These are phyloP conservation scores for Pimpla rufipes DNA, from an alignment of 2,888 invertebrate genomes.

Conservation along the genomic window DNA sequence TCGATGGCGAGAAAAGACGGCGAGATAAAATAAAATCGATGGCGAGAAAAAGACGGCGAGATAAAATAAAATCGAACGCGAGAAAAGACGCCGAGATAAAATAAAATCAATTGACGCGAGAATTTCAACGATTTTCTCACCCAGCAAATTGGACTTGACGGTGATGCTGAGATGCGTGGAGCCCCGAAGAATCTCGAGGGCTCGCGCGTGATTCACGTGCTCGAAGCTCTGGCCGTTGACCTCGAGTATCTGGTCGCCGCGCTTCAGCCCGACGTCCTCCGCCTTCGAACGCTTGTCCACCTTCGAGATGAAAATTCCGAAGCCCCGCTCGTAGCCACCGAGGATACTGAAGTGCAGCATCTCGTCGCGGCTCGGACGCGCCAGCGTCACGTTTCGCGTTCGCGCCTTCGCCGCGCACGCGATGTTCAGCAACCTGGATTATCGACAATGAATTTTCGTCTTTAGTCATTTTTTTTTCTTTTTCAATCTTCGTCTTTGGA, in stretches of 20 bases:
- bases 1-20: neutral
- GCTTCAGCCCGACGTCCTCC: conserved; percentile 97
- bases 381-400: conserved; percentile 95
- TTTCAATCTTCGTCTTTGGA: no score
- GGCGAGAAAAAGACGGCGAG: no score
- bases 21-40: neutral
- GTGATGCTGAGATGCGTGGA: conserved; percentile 98
- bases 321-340: conserved; percentile 96
- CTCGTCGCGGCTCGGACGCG: conserved; percentile 97
- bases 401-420: conserved; percentile 99
- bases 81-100: neutral
- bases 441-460: no score
- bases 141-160: conserved; percentile 98
- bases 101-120: neutral
- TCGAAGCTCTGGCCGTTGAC: conserved; percentile 99
- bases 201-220: conserved; percentile 95
- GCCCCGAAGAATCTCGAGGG: conserved; percentile 96
- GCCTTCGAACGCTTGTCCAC: conserved; percentile 97
- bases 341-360: conserved; percentile 96
- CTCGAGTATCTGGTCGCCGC: conserved; percentile 99
- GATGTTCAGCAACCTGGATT: conserved; percentile 93
- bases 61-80: neutral
- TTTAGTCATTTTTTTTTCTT: no score
- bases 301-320: conserved; percentile 97
- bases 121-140: conserved; percentile 81